Evolutionary conservation across 2,113 vertebrate genomes (phyloP).

Genomic region (Odontophorus gujanensis): DNA sequence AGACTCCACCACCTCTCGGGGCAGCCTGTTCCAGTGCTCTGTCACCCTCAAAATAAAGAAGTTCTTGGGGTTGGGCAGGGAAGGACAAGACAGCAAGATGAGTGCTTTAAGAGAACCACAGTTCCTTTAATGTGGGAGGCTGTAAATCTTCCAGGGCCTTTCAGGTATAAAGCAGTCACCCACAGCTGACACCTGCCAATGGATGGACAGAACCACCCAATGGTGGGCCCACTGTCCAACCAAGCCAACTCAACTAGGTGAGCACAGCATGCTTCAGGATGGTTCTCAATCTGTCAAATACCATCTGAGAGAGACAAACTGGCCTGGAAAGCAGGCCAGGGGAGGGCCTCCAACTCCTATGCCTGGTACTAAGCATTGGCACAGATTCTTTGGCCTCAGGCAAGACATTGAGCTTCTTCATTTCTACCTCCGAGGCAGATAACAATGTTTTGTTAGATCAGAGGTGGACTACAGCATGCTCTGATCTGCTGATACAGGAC

Average conservation of each 20-base stretch:
- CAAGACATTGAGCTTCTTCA: neutral
- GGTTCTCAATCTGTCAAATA: neutral
- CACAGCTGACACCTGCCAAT: neutral
- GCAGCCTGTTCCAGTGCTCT: no score
- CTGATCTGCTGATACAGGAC: neutral
- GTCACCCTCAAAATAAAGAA: no score
- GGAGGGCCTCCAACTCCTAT: neutral
- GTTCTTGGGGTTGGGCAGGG: neutral
- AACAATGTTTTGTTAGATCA: neutral
- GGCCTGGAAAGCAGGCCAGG: neutral
- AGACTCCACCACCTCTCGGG: no score
- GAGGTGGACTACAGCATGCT: neutral
- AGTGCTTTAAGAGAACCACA: neutral
- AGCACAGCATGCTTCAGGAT: neutral
- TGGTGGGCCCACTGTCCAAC: rapidly evolving
- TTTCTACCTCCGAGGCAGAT: neutral
- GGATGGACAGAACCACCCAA: neutral
- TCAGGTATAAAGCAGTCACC: neutral
- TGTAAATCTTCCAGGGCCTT: neutral
- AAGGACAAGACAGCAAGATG: neutral
- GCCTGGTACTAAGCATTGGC: neutral
- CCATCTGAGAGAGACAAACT: neutral
- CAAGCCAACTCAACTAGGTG: rapidly evolving
- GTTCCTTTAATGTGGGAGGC: neutral
- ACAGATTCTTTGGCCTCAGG: neutral